phyloP scores from a whole-genome alignment of 2,797 vertebrate species.

The Rhadinocentrus ornatus region DNA sequence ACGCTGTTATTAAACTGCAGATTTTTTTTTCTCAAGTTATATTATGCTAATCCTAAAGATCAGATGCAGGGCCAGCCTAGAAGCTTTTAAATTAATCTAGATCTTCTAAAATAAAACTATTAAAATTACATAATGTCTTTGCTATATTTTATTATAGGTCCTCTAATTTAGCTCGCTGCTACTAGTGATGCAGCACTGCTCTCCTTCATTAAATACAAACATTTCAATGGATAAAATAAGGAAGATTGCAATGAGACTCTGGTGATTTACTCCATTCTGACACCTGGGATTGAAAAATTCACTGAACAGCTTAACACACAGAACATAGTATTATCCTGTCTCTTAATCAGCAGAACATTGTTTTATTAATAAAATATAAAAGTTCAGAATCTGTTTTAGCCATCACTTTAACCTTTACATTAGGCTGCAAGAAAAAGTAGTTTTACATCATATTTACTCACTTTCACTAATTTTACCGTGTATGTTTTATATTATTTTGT shows the following conservation, averaged over 20 bases:
- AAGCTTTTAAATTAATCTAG: neutral
- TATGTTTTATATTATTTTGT: too few species aligned
- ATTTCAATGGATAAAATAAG: neutral
- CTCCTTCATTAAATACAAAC: too few species aligned
- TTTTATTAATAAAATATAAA: neutral
- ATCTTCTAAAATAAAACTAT: neutral
- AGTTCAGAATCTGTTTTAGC: too few species aligned
- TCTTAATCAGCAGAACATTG: neutral
- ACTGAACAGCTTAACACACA: neutral
- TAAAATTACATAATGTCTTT: neutral
- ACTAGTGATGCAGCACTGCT: neutral
- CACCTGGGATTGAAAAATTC: neutral
- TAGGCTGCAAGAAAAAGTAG: too few species aligned
- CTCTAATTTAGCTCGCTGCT: neutral
- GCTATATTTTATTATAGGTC: neutral
- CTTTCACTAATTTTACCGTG: too few species aligned
- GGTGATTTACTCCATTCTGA: neutral
- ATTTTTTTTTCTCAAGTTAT: too few species aligned
- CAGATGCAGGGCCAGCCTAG: neutral
- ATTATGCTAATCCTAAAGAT: neutral
- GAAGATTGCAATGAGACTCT: neutral
- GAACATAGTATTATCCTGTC: neutral
- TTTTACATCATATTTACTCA: too few species aligned
- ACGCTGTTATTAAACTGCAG: too few species aligned
- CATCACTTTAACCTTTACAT: too few species aligned